Base-by-base conservation (phyloP, 2,888 invertebrate species). In the Unio pictorum region DNA sequence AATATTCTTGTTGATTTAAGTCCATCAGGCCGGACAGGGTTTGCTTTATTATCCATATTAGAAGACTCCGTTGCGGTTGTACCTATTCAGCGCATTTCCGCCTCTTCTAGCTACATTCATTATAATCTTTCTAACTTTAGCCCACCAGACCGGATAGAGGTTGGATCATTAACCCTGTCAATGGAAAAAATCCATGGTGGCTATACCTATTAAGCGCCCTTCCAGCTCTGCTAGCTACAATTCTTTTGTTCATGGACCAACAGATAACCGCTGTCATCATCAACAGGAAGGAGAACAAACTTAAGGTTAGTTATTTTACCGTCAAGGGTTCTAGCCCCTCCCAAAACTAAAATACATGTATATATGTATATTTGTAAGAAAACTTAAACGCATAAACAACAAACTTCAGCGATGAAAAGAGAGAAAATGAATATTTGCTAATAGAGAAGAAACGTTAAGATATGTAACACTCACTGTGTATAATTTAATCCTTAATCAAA, bases 211-310 rank as follows among this genome's bases (percentile, higher is more conserved):
- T 95, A 23, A 97, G 98, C 0, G 87, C 95, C 67, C 91, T 96
- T 45, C 99, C 99, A 4, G 98, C 99, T 34, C 91, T 98, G 66
- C 91, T 99, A 56, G 97, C 98, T 67, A 97, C 97, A 30, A 80
- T 80, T 56, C 92, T 99, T 23, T 97, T 99, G 87, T 99, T 99
- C 91, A 98, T 99, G 98, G 99, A 99, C 92, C 99, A 99, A 89
- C 99, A 99, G 91, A 99, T 99, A 80, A 98, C 99, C 4, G 96
- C 98, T 63, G 99, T 99, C 56, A 99, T 99, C 88, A 95, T 99
- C 45, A 99, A 99, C 90, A 93, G 99, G 59, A 98, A 98, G 90
- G 99, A 99, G 91, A 97, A 99, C 89, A 98, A 99, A 90, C 91
- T 99, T 77, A 97, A 96, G 91, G 93, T 93, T 87, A 0, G 45